Evolutionary conservation across 2,113 vertebrate genomes (phyloP), one percentile per base, ranked within the genome.

Genomic region (Tautogolabrus adspersus): DNA sequence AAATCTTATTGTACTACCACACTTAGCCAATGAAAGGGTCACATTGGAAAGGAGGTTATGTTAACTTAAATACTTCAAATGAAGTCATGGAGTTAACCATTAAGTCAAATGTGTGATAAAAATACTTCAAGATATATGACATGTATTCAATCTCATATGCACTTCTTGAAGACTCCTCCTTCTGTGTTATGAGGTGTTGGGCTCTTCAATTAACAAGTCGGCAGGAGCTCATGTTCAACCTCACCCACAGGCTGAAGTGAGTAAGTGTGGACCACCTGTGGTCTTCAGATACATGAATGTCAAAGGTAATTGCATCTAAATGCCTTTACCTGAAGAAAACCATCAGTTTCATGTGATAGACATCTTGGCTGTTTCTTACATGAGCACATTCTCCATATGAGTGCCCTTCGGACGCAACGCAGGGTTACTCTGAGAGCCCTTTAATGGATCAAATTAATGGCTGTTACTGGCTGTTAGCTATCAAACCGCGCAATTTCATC

Each of bases 271-370:
- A 37, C 64, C 23, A 52, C 26, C 64, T 54, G 49, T 38, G 79
- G 51, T 69, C 30, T 54, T 46, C 23, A 38, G 46, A 66, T 62
- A 72, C 66, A 83, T 66, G 84, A 78, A 70, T 80, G 76, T 85
- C 83, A 85, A 21, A 23, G 52, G 56, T 82, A 88, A 82, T 59
- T 76, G 84, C 58, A 59, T 77, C 70, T 72, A 84, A 85, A 82
- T 56, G 65, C 62, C 77, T 75, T 47, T 52, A 69, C 56, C 56
- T 85, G 82, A 81, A 66, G 62, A 74, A 79, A 85, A 78, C 38
- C 75, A 75, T 75, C 64, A 23, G 63, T 67, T 79, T 75, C 23
- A 13, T 52, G 19, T 51, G 40, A 75, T 69, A 55, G 60, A 73
- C 1, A 8, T 40, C 42, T 60, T 54, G 42, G 44, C 58, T 42